Evolutionary conservation across 2,888 invertebrate species (phyloP), one percentile per base, ranked within the genome.

Genomic region (Tachina fera): DNA sequence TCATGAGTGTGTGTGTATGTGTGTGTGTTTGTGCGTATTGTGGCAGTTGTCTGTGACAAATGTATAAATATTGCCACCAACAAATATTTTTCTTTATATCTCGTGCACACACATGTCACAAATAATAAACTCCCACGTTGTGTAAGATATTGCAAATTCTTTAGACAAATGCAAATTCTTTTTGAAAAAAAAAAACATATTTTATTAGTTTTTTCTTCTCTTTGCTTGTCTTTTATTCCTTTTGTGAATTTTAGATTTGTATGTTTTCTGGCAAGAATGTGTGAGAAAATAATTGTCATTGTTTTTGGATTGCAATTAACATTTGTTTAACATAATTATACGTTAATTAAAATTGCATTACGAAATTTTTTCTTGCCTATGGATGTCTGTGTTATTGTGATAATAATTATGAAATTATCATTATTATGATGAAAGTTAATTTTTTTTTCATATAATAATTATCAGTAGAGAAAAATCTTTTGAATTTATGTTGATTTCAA

Each of bases 261-360:
- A 86, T 56, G 83, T 65, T 86, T 86, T 86, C 76, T 61, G 56
- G 0, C 9, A 76, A 80, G 79, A 86, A 86, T 86, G 86, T 83
- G 67, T 86, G 86, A 83, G 86, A 86, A 80, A 85, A 86, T 86
- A 76, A 76, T 83, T 86, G 86, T 86, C 86, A 86, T 86, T 86
- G 86, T 86, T 86, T 83, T 76, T 31, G 5, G 79, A 47, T 60
- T 76, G 71, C 83, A 86, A 86, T 86, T 83, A 83, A 80, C 83
- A 83, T 83, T 86, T 72, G 56, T 80, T 72, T 63, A 79, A 80
- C 83, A 83, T 83, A 86, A 86, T 83, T 80, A 80, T 79, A 83
- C 80, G 79, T 83, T 76, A 76, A 80, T 86, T 83, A 80, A 63
- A 83, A 77, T 83, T 45, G 31, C 70, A 79, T 86, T 86, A 82